Percentiles rank a stretch among this genome's conserved stretches.
phyloP scores from a whole-genome alignment of 2,888 invertebrate species.

The Cremastinae sp. region DNA sequence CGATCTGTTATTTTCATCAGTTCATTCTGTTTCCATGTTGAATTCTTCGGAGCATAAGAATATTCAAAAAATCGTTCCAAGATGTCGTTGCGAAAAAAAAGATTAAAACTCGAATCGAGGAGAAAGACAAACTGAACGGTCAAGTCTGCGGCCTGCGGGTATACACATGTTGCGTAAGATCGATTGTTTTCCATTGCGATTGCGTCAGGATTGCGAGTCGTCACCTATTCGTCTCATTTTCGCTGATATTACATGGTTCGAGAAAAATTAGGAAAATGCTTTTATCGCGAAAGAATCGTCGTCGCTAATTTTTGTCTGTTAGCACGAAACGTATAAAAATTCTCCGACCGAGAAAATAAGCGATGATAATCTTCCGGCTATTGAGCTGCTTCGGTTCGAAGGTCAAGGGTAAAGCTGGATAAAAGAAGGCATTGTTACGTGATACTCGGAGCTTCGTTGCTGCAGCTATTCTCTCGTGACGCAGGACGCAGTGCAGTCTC shows the following conservation, averaged over 20 bases:
- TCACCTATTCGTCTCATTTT: background rate
- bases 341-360: slow-evolving; percentile 6
- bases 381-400: slow-evolving; percentile 51
- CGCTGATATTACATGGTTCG: background rate
- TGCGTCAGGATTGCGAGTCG: slow-evolving; percentile 41
- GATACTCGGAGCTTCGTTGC: slow-evolving; percentile 23
- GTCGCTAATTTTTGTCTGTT: background rate
- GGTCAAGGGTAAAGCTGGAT: slow-evolving; percentile 57
- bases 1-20: too few relatives aligned
- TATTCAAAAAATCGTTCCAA: too few relatives aligned
- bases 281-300: background rate
- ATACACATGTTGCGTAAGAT: slow-evolving; percentile 44
- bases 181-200: slow-evolving; percentile 50
- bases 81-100: too few relatives aligned
- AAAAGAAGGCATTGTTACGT: slow-evolving; percentile 52
- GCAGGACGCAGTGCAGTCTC: slow-evolving; percentile 56
- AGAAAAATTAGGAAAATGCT: background rate
- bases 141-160: slow-evolving; percentile 19
- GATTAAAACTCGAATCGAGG: background rate
- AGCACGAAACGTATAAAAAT: background rate
- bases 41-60: too few relatives aligned
- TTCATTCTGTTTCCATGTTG: too few relatives aligned
- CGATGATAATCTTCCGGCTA: slow-evolving; percentile 18
- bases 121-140: slow-evolving; percentile 14
- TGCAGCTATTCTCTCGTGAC: slow-evolving; percentile 51